Evolutionary conservation across 2,888 invertebrate genomes (phyloP).

Genomic region (Chaetogeoica ovagalla): DNA sequence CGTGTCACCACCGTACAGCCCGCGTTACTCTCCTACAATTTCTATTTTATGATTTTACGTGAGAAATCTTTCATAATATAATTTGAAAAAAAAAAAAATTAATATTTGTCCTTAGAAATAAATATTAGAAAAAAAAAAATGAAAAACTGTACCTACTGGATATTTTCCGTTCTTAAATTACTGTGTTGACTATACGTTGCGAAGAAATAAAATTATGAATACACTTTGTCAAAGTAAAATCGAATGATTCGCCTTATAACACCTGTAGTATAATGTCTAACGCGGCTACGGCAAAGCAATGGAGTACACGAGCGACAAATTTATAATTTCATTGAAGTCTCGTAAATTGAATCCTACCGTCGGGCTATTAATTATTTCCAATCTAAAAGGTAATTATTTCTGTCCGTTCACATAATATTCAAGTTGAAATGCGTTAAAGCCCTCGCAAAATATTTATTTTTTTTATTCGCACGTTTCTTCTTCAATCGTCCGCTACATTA

Average conservation of each 20-base stretch:
- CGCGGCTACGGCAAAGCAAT: not conserved
- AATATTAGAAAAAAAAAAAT: no score
- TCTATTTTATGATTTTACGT: slow-evolving; percentile 33
- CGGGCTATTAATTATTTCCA: not conserved
- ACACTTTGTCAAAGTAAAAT: not conserved
- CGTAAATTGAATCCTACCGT: not conserved
- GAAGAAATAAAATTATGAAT: no score
- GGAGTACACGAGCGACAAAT: not conserved
- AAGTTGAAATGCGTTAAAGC: no score
- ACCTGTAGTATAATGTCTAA: not conserved
- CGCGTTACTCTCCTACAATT: slow-evolving; percentile 10
- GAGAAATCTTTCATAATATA: not conserved
- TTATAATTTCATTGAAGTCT: not conserved
- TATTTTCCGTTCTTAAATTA: no score
- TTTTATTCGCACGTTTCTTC: no score
- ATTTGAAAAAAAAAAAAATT: not conserved
- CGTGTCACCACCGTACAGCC: not conserved
- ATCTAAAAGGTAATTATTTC: not conserved
- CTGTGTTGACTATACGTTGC: no score
- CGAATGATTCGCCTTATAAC: not conserved
- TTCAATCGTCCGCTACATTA: no score
- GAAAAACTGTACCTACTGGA: no score
- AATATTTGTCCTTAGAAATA: no score
- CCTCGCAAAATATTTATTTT: no score
- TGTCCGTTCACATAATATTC: not conserved